A percentile compares a stretch with the other conserved stretches of the same genome.
These are phyloP conservation scores for Eurytoma californica DNA, from an alignment of 2,888 invertebrate genomes.

Conservation along the genomic window DNA sequence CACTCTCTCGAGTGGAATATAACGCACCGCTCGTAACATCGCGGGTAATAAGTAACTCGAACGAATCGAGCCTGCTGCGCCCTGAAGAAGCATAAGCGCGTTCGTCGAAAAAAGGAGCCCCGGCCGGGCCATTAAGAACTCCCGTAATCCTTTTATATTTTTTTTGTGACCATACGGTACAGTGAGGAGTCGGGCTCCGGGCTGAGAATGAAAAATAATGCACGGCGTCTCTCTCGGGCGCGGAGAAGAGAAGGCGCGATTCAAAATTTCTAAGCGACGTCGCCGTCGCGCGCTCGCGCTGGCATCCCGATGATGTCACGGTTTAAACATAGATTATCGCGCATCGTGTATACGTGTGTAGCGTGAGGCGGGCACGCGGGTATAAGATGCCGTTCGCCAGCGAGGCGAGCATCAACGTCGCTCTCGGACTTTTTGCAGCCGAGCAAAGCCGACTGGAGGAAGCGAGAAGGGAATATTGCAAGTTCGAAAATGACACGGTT, in stretches of 20 bases:
- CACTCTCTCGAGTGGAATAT: no score
- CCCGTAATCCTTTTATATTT: background rate
- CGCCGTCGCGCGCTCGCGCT: constrained; percentile 48
- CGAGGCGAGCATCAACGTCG: constrained; percentile 22
- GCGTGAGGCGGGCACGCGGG: background rate
- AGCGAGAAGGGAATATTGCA: constrained; percentile 16
- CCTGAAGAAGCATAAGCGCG: background rate
- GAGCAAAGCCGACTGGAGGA: background rate
- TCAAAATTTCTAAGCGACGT: constrained; percentile 58
- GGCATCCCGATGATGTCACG: constrained; percentile 69
- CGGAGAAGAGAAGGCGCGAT: constrained; percentile 27
- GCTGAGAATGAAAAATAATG: constrained; percentile 17
- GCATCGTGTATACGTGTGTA: constrained; percentile 39
- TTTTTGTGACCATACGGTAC: background rate
- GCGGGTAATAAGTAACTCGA: background rate
- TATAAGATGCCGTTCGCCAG: constrained; percentile 29
- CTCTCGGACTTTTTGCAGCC: constrained; percentile 8
- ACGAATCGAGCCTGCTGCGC: constrained; percentile 21
- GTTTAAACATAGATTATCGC: constrained; percentile 70
- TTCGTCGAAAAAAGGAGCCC: background rate
- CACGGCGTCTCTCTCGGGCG: background rate
- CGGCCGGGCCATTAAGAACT: constrained; percentile 5
- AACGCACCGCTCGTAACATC: background rate
- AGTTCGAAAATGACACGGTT: constrained; percentile 22
- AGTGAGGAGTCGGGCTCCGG: background rate